A percentile compares a stretch with the other conserved stretches of the same genome.
phyloP scores from a whole-genome alignment of 2,113 vertebrate genomes.

The Hyperoodon ampullatus region DNA sequence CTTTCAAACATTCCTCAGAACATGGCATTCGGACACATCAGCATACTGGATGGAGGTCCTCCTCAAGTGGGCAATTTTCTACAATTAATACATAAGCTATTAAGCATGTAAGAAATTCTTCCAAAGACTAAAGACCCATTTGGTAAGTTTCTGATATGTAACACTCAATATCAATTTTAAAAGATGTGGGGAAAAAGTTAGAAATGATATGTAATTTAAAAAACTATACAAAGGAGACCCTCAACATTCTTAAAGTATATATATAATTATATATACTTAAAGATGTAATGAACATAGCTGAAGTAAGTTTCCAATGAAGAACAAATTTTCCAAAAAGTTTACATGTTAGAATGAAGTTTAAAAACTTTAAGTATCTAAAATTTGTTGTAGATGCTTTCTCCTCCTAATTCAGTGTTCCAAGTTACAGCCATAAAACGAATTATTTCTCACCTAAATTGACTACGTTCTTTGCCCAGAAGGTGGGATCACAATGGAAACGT shows the following conservation, averaged over 20 bases:
- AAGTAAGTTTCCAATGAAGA: conserved; percentile 23
- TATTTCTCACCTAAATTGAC: conserved; percentile 94
- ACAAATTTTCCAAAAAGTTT: conserved; percentile 33
- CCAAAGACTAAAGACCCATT: neutral
- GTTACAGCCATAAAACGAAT: neutral
- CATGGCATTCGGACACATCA: neutral
- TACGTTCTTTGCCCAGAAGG: conserved; percentile 99
- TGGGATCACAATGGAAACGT: conserved; percentile 98
- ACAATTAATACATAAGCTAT: conserved; percentile 19
- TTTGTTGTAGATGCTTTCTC: neutral
- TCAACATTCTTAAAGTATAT: conserved; percentile 15
- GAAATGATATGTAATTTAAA: neutral
- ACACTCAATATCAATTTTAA: conserved; percentile 30
- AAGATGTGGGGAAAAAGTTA: neutral
- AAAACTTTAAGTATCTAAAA: conserved; percentile 14
- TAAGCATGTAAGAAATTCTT: conserved; percentile 12
- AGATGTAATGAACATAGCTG: conserved; percentile 15
- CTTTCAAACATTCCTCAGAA: conserved; percentile 30
- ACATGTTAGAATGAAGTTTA: neutral
- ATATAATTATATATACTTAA: neutral
- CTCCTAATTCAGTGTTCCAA: neutral
- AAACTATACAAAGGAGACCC: neutral
- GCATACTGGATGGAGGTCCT: neutral
- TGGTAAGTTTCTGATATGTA: conserved; percentile 21
- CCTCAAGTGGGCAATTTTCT: neutral